A percentile compares a stretch with the other conserved stretches of the same genome.
Conservation (phyloP, 2,797 vertebrate genomes). For the Neosilurus mollespiculum region DNA sequence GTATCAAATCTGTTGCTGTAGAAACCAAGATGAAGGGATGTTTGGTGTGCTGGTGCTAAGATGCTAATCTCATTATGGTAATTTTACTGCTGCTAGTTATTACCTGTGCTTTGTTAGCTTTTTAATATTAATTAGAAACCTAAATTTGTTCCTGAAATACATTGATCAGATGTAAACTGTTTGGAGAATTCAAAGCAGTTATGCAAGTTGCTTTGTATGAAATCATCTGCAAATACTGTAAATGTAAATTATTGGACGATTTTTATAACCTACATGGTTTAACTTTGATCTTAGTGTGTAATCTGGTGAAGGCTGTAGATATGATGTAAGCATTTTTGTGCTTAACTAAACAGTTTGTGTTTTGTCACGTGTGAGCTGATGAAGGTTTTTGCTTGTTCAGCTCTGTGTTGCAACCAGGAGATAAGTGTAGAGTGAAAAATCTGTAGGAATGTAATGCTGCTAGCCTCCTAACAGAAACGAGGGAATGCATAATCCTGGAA, state of each 20-base stretch:
- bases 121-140: background rate
- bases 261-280: background rate
- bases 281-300: background rate
- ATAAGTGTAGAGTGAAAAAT: background rate
- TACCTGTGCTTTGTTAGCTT: background rate
- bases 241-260: no score
- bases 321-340: background rate
- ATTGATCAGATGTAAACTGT: background rate
- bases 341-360: background rate
- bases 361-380: background rate
- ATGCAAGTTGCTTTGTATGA: no score
- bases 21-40: background rate
- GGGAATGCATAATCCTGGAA: background rate
- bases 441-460: background rate
- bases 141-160: background rate
- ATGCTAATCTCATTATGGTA: background rate
- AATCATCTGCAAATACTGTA: no score
- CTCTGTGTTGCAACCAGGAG: background rate
- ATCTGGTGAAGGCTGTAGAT: no score
- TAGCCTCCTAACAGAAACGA: background rate
- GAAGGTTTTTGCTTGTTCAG: background rate
- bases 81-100: background rate
- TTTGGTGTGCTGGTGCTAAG: background rate
- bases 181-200: no score
- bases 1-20: background rate